phyloP scores from a whole-genome alignment of 2,797 vertebrate genomes.

The Aldrovandia affinis region DNA sequence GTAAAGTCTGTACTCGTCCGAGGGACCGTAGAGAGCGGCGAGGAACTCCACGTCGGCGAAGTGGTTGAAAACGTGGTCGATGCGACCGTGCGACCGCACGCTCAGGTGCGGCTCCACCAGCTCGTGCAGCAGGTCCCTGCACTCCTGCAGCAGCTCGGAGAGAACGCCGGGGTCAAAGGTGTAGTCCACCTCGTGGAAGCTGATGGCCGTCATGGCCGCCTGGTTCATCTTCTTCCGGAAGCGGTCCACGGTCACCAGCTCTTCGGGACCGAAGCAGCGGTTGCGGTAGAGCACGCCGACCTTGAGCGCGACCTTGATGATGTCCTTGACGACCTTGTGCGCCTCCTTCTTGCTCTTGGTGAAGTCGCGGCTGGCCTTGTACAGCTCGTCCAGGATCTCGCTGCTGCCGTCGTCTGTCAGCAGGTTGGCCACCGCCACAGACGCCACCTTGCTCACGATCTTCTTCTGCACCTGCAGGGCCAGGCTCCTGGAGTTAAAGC shows the following conservation, averaged over 20 bases:
- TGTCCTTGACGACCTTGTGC: constrained; percentile 94
- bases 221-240: constrained; percentile 99
- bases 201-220: constrained; percentile 96
- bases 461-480: constrained; percentile 97
- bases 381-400: constrained; percentile 94
- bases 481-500: constrained; percentile 92
- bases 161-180: constrained; percentile 93
- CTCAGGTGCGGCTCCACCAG: constrained; percentile 95
- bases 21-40: constrained; percentile 85
- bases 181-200: constrained; percentile 97
- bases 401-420: constrained; percentile 95
- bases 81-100: constrained; percentile 87
- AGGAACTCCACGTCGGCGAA: constrained; percentile 89
- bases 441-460: constrained; percentile 96
- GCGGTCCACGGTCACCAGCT: constrained; percentile 89
- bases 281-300: constrained; percentile 95
- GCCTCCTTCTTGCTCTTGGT: constrained; percentile 95
- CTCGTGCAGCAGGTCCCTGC: constrained; percentile 90
- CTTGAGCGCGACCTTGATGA: constrained; percentile 97
- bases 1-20: constrained; percentile 87
- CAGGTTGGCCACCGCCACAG: constrained; percentile 93
- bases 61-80: constrained; percentile 94
- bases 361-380: constrained; percentile 91
- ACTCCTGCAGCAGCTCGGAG: constrained; percentile 89
- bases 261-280: constrained; percentile 90